Conservation (phyloP, 92 coral and sea anemone species). For the Actinernus sp. region DNA sequence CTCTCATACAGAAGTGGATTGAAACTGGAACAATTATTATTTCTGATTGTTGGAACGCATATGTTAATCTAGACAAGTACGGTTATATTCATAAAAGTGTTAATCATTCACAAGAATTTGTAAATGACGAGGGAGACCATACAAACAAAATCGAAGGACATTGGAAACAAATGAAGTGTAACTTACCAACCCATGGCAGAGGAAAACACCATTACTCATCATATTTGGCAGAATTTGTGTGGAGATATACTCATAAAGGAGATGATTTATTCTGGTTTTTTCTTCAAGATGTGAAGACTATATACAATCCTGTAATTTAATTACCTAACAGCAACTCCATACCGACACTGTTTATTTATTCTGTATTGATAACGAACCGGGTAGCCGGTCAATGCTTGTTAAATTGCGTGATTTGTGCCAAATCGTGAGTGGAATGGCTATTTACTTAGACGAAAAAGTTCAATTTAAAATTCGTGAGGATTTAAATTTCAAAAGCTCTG, state of each 20-base stretch:
- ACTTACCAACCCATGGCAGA: slow-evolving; percentile 28
- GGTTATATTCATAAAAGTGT: slow-evolving; percentile 47
- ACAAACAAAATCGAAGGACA: slow-evolving; percentile 63
- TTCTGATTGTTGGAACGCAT: too few relatives aligned
- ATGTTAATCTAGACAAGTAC: slow-evolving; percentile 45
- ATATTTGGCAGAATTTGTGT: slow-evolving; percentile 43
- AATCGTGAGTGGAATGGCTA: too few relatives aligned
- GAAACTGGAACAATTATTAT: slow-evolving; percentile 35
- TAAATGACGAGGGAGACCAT: slow-evolving; percentile 52
- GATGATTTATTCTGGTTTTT: slow-evolving; percentile 8
- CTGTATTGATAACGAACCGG: too few relatives aligned
- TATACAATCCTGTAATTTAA: too few relatives aligned
- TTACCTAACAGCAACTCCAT: too few relatives aligned
- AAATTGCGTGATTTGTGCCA: too few relatives aligned
- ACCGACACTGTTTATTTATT: too few relatives aligned
- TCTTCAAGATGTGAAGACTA: neutral
- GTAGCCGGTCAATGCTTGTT: too few relatives aligned
- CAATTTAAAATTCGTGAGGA: too few relatives aligned
- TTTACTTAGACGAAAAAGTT: too few relatives aligned
- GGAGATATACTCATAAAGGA: slow-evolving; percentile 34
- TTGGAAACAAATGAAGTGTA: slow-evolving; percentile 52
- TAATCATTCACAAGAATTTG: slow-evolving; percentile 49
- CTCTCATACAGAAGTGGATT: slow-evolving; percentile 48
- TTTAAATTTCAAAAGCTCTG: too few relatives aligned
- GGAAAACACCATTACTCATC: slow-evolving; percentile 37